phyloP scores from a whole-genome alignment of 2,113 vertebrate species.

The Myiopsitta monachus region DNA sequence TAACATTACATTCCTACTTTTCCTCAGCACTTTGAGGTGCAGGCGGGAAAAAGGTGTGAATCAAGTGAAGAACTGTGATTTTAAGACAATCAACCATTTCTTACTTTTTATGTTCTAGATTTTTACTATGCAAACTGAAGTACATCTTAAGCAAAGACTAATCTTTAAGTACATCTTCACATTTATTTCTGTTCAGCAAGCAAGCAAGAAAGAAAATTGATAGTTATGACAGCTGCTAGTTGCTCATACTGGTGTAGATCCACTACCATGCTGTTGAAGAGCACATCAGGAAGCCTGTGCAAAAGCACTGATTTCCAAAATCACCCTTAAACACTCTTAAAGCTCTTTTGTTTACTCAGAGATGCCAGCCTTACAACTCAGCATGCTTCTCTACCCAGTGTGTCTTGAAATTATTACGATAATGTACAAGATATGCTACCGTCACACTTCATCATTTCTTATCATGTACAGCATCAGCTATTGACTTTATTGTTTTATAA shows the following conservation, averaged over 20 bases:
- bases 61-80: neutral
- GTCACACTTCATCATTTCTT: conserved; percentile 36
- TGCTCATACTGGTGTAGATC: neutral
- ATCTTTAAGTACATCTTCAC: neutral
- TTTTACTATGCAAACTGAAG: neutral
- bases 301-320: conserved; percentile 11
- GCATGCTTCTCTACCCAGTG: neutral
- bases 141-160: neutral
- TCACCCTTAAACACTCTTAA: neutral
- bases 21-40: neutral
- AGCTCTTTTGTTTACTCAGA: neutral
- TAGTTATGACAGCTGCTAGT: neutral
- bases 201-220: neutral
- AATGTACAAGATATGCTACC: conserved; percentile 2
- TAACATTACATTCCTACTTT: neutral
- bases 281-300: neutral
- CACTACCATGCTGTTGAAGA: neutral
- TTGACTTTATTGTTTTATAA: conserved; percentile 1
- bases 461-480: neutral
- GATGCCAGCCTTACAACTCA: neutral
- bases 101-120: neutral
- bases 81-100: neutral
- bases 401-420: neutral
- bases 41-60: neutral
- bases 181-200: neutral